These are phyloP conservation scores for Danaus chrysippus DNA, from an alignment of 2,888 invertebrate species.

Conservation along the genomic window DNA sequence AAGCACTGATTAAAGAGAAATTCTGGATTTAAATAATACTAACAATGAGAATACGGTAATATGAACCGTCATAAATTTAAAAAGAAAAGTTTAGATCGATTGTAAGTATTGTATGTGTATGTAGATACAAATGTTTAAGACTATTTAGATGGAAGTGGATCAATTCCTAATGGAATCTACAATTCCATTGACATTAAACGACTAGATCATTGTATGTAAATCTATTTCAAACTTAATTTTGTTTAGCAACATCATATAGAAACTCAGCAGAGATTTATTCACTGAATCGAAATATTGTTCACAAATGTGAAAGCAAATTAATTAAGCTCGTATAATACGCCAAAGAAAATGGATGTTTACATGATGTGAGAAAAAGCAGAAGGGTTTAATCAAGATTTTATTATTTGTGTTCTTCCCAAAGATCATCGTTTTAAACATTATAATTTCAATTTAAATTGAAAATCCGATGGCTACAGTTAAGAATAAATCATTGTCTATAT, in stretches of 20 bases:
- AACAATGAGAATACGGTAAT: no score
- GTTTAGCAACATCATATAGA: constrained; percentile 11
- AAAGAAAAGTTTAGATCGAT: no score
- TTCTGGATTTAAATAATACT: neutral
- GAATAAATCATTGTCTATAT: no score
- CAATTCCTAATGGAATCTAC: constrained; percentile 15
- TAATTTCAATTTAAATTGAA: no score
- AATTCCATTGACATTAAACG: constrained; percentile 18
- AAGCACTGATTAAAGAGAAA: neutral
- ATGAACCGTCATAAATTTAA: no score
- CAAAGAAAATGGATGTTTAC: constrained; percentile 46
- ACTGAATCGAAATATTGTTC: constrained; percentile 50
- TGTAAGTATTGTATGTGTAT: no score
- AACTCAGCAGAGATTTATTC: constrained; percentile 37
- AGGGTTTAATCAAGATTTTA: constrained; percentile 10
- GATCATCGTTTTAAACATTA: no score
- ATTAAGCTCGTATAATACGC: constrained; percentile 62
- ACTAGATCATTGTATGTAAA: constrained; percentile 28
- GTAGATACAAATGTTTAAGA: constrained; percentile 12
- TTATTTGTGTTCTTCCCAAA: no score
- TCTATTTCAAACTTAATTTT: constrained; percentile 11
- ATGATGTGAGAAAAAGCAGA: constrained; percentile 36
- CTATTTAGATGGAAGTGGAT: constrained; percentile 20
- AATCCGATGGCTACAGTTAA: no score
- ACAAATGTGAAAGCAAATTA: constrained; percentile 63